Base-by-base conservation (phyloP, 2,888 invertebrate species). In the Drosophila siamana region DNA sequence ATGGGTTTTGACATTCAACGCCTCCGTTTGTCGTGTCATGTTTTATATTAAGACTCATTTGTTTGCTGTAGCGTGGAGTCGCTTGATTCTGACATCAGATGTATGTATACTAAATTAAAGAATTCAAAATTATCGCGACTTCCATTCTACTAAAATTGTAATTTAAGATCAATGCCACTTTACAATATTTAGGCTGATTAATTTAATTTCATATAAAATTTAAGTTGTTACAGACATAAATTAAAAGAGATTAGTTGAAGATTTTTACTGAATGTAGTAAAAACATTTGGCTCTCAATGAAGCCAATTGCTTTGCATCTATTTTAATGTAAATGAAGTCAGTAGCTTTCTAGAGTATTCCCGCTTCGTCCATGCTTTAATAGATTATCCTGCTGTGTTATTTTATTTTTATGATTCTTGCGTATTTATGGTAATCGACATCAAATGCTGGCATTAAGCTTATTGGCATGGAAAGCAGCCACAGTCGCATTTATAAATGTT, bases 391-490 rank as follows among this genome's bases (percentile, higher is more conserved):
- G 7, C 8, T 43, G 54, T 60, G n/a, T 33, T 36, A 38, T 61
- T 26, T 26, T 68, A 11, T 52, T 46, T 41, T 47, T 52, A 41
- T n/a, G 22, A n/a, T 65, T 43, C 59, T 70, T 59, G 65, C 54
- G 61, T 69, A 78, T 81, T 89, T 89, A 85, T 85, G 89, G 74
- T 89, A 89, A 89, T 89, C 82, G 88, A 68, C 85, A 85, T 86
- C 76, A 84, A 84, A 88, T 80, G 85, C 72, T 68, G 74, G 69
- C 82, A 81, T 78, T 85, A 89, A 70, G 79, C 82, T 74, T 81
- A 87, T 89, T 89, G 89, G 70, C 65, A 74, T 78, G 88, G 85
- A 87, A 85, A 74, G 50, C 74, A 76, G 69, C 26, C 56, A 9
- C 57, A 67, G 40, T 47, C 67, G 59, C 56, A 65, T 65, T 63